phyloP scores from a whole-genome alignment of 2,797 vertebrate species.

The Centroberyx gerrardi region DNA sequence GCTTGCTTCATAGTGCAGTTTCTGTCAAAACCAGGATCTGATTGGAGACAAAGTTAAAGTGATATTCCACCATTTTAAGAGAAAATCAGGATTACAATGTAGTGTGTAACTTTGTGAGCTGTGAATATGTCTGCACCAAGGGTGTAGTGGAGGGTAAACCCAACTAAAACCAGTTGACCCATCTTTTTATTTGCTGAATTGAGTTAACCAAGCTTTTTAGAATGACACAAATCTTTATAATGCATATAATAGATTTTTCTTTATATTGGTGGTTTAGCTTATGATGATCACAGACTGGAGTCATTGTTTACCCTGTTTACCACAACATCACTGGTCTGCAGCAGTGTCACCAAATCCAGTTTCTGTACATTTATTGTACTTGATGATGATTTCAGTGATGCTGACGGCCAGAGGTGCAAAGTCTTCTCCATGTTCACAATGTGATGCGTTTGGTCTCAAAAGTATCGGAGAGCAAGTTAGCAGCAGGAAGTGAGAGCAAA shows the following conservation, averaged over 20 bases:
- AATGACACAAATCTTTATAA: no score
- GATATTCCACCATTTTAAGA: background rate
- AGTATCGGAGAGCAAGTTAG: background rate
- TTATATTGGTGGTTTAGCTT: no score
- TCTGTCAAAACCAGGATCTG: background rate
- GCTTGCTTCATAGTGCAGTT: background rate
- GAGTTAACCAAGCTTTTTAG: no score
- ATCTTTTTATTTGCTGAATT: no score
- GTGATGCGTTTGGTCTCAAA: background rate
- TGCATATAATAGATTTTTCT: no score
- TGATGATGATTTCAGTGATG: background rate
- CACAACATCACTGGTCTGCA: background rate
- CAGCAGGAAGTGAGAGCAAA: background rate
- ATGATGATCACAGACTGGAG: no score
- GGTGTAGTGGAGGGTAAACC: background rate
- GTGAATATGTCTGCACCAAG: conserved; percentile 21
- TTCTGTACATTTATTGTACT: background rate
- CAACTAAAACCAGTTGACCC: no score
- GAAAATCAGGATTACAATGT: background rate
- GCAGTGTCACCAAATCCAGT: background rate
- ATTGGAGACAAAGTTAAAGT: background rate
- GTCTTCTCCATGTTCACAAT: background rate
- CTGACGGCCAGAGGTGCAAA: background rate
- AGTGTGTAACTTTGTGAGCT: background rate
- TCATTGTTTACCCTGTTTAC: background rate